Conservation (phyloP, 2,113 vertebrate species). For the Crotalus tigris region DNA sequence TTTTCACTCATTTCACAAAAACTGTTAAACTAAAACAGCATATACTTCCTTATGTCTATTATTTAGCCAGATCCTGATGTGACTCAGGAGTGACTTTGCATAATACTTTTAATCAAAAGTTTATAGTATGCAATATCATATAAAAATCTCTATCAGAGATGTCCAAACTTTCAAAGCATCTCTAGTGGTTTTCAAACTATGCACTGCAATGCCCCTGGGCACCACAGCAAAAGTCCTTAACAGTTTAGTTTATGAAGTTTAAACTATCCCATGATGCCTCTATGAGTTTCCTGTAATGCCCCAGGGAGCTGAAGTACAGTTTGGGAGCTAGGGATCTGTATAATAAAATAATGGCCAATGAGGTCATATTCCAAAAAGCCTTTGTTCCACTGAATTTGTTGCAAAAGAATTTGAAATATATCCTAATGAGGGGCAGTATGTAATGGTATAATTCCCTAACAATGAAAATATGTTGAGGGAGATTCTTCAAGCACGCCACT, state of each 20-base stretch:
- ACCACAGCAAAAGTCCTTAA: not conserved
- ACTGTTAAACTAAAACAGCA: not conserved
- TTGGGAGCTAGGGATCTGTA: not conserved
- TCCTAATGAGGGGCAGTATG: conserved; percentile 43
- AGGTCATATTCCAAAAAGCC: not conserved
- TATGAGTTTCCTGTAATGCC: not conserved
- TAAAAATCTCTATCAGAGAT: not conserved
- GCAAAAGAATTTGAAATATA: conserved; percentile 27
- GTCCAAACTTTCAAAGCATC: not conserved
- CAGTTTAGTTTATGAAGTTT: not conserved
- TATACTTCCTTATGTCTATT: not conserved
- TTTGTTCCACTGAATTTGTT: conserved; percentile 30
- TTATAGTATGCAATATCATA: not conserved
- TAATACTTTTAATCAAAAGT: not conserved
- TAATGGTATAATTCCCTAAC: conserved; percentile 29
- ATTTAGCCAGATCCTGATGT: not conserved
- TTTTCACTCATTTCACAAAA: not conserved
- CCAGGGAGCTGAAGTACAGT: not conserved
- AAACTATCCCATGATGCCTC: not conserved
- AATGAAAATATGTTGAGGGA: conserved; percentile 29
- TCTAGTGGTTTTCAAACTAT: not conserved
- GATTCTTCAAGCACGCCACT: not conserved
- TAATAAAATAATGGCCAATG: not conserved
- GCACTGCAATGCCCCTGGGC: not conserved
- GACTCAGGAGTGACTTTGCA: not conserved